Evolutionary conservation across 2,797 vertebrate species (phyloP).

Genomic region (Apodemus agrarius): DNA sequence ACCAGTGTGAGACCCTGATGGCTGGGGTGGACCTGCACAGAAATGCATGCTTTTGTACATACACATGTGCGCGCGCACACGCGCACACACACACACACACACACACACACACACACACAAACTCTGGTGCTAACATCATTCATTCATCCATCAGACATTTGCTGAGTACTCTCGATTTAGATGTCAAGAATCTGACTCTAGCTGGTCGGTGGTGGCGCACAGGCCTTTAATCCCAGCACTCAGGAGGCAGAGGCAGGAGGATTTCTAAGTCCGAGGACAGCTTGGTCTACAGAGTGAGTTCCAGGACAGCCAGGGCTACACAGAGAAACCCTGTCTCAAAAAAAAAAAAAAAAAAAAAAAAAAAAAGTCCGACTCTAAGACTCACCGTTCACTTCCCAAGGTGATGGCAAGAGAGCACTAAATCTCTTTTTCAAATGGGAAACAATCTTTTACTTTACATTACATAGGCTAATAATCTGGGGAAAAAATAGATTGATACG

Average conservation of each 20-base stretch:
- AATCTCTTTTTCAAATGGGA: slow-evolving; percentile 38
- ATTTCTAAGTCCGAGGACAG: too few species aligned
- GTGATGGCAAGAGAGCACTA: neutral
- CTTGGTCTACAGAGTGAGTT: too few species aligned
- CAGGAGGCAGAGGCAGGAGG: too few species aligned
- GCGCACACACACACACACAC: too few species aligned
- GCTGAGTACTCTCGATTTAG: neutral
- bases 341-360: too few species aligned
- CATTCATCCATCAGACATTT: neutral
- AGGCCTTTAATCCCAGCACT: too few species aligned
- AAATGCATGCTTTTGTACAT: neutral
- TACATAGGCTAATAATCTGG: slow-evolving; percentile 35
- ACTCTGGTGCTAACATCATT: neutral
- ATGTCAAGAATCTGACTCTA: neutral
- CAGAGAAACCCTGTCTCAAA: too few species aligned
- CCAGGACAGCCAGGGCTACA: too few species aligned
- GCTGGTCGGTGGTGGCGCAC: too few species aligned
- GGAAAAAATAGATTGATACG: slow-evolving; percentile 48
- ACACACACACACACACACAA: neutral
- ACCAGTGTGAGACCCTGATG: neutral
- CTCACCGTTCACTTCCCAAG: neutral
- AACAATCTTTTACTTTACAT: slow-evolving; percentile 62
- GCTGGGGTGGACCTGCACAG: too few species aligned
- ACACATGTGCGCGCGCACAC: neutral
- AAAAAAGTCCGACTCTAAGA: neutral